Conservation (phyloP, 2,797 vertebrate species). For the Antrozous pallidus region DNA sequence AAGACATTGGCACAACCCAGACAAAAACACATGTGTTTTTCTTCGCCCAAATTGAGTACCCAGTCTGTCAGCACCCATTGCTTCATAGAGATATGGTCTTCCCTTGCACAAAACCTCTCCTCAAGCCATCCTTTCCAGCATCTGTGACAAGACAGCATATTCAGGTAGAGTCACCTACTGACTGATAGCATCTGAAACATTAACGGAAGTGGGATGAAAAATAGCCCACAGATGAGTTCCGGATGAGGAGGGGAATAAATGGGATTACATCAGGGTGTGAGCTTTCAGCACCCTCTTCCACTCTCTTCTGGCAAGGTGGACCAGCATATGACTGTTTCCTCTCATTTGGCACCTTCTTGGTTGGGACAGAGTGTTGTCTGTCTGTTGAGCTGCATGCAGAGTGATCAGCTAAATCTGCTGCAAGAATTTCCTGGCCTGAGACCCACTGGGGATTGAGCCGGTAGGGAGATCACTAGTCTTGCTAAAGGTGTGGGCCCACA, state of each 20-base stretch:
- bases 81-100: not conserved
- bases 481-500: not conserved
- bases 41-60: not conserved
- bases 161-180: constrained; percentile 54
- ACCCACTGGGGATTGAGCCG: not conserved
- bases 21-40: not conserved
- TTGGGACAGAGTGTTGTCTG: constrained; percentile 60
- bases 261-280: constrained; percentile 48
- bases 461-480: constrained; percentile 5
- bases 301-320: constrained; percentile 49
- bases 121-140: not conserved
- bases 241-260: constrained; percentile 27
- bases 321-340: constrained; percentile 50
- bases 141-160: constrained; percentile 22
- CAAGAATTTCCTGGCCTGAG: constrained; percentile 63
- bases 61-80: not conserved
- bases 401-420: constrained; percentile 57
- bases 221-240: constrained; percentile 26
- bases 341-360: constrained; percentile 59
- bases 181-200: constrained; percentile 50
- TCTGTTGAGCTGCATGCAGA: constrained; percentile 66
- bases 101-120: not conserved
- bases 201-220: constrained; percentile 35
- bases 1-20: not conserved
- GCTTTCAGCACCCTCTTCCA: constrained; percentile 46